Conservation (phyloP, 2,113 vertebrate genomes). For the Siniperca chuatsi region DNA sequence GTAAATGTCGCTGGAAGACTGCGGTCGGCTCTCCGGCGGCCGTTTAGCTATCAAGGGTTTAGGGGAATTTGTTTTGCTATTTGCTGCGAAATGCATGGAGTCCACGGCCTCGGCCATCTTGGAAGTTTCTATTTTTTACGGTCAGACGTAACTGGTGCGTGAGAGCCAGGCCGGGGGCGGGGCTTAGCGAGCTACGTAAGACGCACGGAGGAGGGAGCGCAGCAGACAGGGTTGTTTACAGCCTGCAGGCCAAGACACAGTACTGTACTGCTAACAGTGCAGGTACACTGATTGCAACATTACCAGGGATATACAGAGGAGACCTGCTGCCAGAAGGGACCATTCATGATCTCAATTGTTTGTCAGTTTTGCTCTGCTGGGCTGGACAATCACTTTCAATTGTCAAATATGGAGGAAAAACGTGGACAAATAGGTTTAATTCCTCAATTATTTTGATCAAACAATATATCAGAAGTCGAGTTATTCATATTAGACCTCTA, state of each 20-base stretch:
- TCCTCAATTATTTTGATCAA: not conserved
- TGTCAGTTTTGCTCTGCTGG: no score
- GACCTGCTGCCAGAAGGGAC: not conserved
- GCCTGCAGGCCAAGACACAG: slow-evolving; percentile 21
- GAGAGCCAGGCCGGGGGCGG: slow-evolving; percentile 71
- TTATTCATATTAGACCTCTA: not conserved
- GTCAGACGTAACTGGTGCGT: slow-evolving; percentile 87
- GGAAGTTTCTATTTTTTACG: slow-evolving; percentile 95
- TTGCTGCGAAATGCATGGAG: slow-evolving; percentile 83
- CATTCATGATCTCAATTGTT: not conserved
- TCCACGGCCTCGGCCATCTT: slow-evolving; percentile 93
- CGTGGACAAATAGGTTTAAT: not conserved
- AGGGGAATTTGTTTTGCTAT: slow-evolving; percentile 80
- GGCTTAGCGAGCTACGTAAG: slow-evolving; percentile 10
- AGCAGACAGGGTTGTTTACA: slow-evolving; percentile 48
- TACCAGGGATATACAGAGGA: not conserved
- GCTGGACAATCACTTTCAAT: not conserved
- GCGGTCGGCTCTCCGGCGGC: slow-evolving; percentile 79
- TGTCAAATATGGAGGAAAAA: not conserved
- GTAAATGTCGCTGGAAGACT: slow-evolving; percentile 82
- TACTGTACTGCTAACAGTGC: not conserved
- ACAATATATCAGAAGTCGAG: not conserved
- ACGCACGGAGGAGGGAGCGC: slow-evolving; percentile 35
- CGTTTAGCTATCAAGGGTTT: slow-evolving; percentile 82
- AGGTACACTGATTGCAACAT: not conserved